Evolutionary conservation across 1,140 invertebrate species (phyloP), one percentile per base, ranked within the genome.

Genomic region (Panagrolaimus sp.): DNA sequence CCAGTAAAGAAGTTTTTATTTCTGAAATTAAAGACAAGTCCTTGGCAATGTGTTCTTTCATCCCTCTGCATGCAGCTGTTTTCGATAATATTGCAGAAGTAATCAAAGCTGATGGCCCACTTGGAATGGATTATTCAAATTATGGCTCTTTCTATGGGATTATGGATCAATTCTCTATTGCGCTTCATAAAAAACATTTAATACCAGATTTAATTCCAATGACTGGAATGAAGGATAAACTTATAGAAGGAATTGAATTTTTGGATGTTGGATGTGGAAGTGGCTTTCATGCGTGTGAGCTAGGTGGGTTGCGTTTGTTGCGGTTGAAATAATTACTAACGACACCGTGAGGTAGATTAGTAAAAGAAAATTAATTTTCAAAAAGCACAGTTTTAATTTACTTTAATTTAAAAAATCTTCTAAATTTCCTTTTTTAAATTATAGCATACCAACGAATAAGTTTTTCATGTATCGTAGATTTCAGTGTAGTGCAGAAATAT

Each of bases 251-350:
- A 23, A 63, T 46, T 16, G 16, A 62, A 25, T 65, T 71, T 9
- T 44, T 76, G 42, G 75, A 76, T 65, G 72, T 76, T 13, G 75
- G 75, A 1, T 76, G 75, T 72, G 75, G 75, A 14, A 64, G 45
- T 43, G 75, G 75, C 16, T 70, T 75, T 48, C 75, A 76, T 31
- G 66, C 65, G 0, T 7, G 38, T 8, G 46, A 67, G 5, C 48
- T 76, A 13, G 72, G 43, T 25, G 1, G 5, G 8, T 57, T 70
- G 42, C 45, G 42, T 27, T 51, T 57, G n/a, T n/a, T n/a, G n/a
- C n/a, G 4, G 31, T 68, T 14, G 74, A 62, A 25, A 57, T 4
- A 20, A 70, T 70, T 57, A 20, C 45, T 13, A n/a, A n/a, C n/a
- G n/a, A n/a, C n/a, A n/a, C n/a, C n/a, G n/a, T n/a, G n/a, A n/a